Base-by-base conservation (phyloP, 2,888 invertebrate genomes). In the Biston betularia region DNA sequence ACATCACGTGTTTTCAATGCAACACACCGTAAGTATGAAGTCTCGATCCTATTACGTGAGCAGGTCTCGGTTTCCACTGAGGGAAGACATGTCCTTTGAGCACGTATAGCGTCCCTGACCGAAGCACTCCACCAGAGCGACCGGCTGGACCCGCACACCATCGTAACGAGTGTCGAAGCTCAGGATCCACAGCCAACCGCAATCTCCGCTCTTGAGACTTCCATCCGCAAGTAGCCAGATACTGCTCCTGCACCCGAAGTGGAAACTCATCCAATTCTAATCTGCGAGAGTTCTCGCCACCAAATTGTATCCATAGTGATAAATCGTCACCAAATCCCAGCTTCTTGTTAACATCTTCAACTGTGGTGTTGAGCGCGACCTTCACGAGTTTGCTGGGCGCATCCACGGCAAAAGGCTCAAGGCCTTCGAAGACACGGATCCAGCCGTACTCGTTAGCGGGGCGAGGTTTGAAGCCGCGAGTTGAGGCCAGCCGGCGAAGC, bases 71-170 rank as follows among this genome's bases (percentile, higher is more conserved):
- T 81, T 95, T 95, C 96, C 96, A 96, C 81, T 96, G 96, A 46
- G 96, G 96, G 75, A 96, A 95, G 55, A 96, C 96, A 73, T 96
- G 94, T 53, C 96, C 96, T 83, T 96, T 96, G 57, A 96, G 85
- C 53, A 96, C 93, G 73, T 95, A 89, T 53, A 95, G 84, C 63
- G 94, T 94, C 35, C 94, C 92, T 60, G 95, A 93, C 42, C 84
- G 83, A 14, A 87, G 72, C 6, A 91, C 86, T 45, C 90, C 94
- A 48, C 93, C 86, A 10, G 91, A 88, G 3, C 92, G 89, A 0
- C 89, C 89, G 33, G 94, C 90, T 24, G 95, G 95, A 9, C 95
- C 96, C 10, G 94, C 93, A 77, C 95, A 95, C 90, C 96, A 95
- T 53, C 95, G 92, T 68, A 96, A 83, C 66, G 95, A 90, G 85